Evolutionary conservation across 2,888 invertebrate genomes (phyloP).

Genomic region (Scaptomyza reducta): DNA sequence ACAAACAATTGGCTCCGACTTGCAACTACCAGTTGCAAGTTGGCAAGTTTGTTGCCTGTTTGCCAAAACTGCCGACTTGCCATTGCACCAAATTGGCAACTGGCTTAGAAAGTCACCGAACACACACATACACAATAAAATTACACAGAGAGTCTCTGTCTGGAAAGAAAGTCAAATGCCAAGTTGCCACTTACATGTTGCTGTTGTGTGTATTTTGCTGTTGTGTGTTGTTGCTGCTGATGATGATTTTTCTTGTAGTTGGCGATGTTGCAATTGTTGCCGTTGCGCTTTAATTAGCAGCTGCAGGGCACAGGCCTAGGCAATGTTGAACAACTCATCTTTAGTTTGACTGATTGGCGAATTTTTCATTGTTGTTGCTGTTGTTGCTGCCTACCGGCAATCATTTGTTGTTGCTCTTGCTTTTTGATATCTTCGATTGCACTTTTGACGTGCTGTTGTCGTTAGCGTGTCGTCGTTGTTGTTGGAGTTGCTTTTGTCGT

Average conservation of each 20-base stretch:
- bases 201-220: constrained; percentile 33
- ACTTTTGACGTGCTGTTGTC: constrained; percentile 53
- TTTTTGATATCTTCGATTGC: constrained; percentile 49
- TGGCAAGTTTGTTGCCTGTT: constrained; percentile 35
- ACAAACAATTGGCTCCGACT: not conserved
- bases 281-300: constrained; percentile 67
- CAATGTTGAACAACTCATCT: constrained; percentile 50
- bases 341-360: constrained; percentile 64
- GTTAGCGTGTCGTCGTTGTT: constrained; percentile 49
- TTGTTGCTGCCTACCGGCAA: not conserved
- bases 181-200: constrained; percentile 64
- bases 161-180: constrained; percentile 76
- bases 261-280: constrained; percentile 28
- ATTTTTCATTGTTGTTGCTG: constrained; percentile 7
- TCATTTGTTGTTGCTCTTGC: constrained; percentile 7
- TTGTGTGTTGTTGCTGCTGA: constrained; percentile 26
- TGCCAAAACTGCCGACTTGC: constrained; percentile 59
- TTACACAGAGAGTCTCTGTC: constrained; percentile 7
- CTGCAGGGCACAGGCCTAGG: constrained; percentile 63
- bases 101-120: constrained; percentile 72
- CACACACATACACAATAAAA: constrained; percentile 6
- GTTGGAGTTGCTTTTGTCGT: constrained; percentile 31
- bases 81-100: constrained; percentile 77
- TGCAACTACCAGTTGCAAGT: constrained; percentile 31
- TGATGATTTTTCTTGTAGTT: constrained; percentile 30